Base-by-base conservation (phyloP, 2,888 invertebrate genomes). In the Drosophila paucipuncta region DNA sequence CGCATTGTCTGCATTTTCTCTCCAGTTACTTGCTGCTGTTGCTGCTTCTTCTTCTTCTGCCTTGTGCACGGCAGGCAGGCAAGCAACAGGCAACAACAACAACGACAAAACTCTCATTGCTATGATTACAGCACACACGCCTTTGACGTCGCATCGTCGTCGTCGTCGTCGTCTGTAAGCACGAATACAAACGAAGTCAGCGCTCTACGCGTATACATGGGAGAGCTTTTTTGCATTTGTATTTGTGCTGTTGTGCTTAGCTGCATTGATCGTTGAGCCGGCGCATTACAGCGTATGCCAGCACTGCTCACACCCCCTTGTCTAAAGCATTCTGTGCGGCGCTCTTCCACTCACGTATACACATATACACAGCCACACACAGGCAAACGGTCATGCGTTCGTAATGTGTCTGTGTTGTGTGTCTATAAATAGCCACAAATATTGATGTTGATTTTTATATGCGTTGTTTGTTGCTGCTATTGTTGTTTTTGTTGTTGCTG, bases 391-490 rank as follows among this genome's bases (percentile, higher is more conserved):
- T 90, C 77, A 88, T 86, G 91, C 86, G 89, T 79, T 77, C 73
- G 73, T 83, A 83, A 78, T 80, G 69, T 82, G 75, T 74, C 73
- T 82, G 91, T 91, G 91, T 85, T 80, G 68, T 82, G 78, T 77
- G 70, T 82, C 91, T 91, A 91, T 88, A 91, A 91, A 91, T 91
- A 91, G 91, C 76, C 72, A 83, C 88, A 91, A 90, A 91, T 91
- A 90, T 88, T 91, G 90, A 82, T 88, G 90, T 90, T 83, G 91
- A 91, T 91, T 91, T 91, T 90, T 76, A 78, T 89, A 81, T 70
- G 82, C 76, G 68, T 67, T 62, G 67, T 53, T 54, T 52, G 49
- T 43, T 58, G 52, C 41, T 47, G 37, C 10, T 52, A 30, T 54
- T 58, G 47, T 49, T 49, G 43, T n/a, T 53, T 31, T 50, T 59